Base-by-base conservation (phyloP, 1,140 invertebrate species). In the Bathynomus jamesi region DNA sequence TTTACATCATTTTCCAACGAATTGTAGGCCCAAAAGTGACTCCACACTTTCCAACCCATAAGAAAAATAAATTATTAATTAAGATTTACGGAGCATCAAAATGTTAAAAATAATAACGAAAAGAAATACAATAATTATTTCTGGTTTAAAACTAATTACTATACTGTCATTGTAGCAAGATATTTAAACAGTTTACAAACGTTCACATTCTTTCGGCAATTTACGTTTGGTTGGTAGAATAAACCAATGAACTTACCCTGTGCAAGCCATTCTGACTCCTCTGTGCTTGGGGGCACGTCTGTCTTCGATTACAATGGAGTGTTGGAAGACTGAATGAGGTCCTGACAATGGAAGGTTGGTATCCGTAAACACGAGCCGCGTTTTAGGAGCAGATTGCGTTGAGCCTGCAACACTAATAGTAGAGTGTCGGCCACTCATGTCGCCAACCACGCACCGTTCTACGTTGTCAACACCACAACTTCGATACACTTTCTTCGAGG, bases 291-390 rank as follows among this genome's bases (percentile, higher is more conserved):
- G 93, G 3, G 91, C 91, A 80, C 90, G 85, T 79, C 95, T 92
- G 81, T 94, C 93, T 78, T 93, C 93, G 60, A 97, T 88, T 0
- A 96, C 91, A 30, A 98, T 81, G 21, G 94, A 93, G 79, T 89
- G 89, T 17, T 90, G 91, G 72, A 96, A 79, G 73, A 96, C 87
- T 65, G 86, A 87, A 73, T 87, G 81, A 17, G 85, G 83, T 17
- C 95, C 95, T 7, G 87, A 87, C 3, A 98, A 82, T 4, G 93
- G 89, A 24, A 96, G 79, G 79, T 88, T 83, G 0, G 79, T 70
- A 81, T 95, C 94, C 0, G 91, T 93, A 80, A 91, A 92, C 74
- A 95, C 84, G 66, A 84, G 86, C 60, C 91, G 85, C n/a, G 90
- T 91, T 13, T 65, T 81, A 3, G 86, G 81, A 21, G 88, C 87